Conservation (phyloP, 2,113 vertebrate species). For the Pterophyllum scalare region DNA sequence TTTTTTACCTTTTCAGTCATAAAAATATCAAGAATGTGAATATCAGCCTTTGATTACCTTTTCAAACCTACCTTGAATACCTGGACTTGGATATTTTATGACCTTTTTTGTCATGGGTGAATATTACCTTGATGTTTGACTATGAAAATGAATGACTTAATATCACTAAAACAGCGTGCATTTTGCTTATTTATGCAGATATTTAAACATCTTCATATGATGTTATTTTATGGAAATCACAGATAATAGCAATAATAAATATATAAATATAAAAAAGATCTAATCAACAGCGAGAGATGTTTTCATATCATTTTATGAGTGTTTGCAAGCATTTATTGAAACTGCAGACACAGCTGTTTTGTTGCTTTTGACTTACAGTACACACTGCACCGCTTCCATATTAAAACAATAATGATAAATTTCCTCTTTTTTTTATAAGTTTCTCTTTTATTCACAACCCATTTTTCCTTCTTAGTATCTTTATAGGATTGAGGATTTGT, state of each 20-base stretch:
- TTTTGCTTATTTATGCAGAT: not conserved
- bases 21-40: not conserved
- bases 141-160: not conserved
- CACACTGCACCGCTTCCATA: not conserved
- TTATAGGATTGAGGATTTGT: slow-evolving; percentile 33
- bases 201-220: not conserved
- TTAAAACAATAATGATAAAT: not conserved
- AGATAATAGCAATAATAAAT: too few relatives aligned
- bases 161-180: not conserved
- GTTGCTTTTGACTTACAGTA: not conserved
- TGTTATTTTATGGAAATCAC: not conserved
- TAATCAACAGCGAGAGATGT: not conserved
- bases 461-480: not conserved
- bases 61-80: not conserved
- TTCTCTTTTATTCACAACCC: not conserved
- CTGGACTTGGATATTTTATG: not conserved
- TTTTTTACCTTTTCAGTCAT: not conserved
- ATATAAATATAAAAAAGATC: not conserved
- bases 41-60: not conserved
- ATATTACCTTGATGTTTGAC: not conserved
- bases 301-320: not conserved
- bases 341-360: not conserved
- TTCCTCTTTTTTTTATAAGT: not conserved
- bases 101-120: not conserved
- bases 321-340: not conserved